Evolutionary conservation across 1,140 invertebrate species (phyloP), one percentile per base, ranked within the genome.

Genomic region (Trichonephila clavata): DNA sequence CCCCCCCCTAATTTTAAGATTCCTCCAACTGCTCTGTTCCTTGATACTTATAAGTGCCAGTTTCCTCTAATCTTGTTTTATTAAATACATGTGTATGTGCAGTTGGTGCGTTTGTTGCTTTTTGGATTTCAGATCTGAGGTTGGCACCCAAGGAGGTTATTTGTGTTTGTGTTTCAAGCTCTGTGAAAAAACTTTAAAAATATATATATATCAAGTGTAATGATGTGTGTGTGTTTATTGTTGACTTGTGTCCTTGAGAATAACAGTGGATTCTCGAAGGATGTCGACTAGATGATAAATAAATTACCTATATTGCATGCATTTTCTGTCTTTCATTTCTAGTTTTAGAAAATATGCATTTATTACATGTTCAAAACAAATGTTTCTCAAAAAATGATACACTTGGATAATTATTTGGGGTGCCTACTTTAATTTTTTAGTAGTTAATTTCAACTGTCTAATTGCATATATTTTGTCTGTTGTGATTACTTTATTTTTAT

Each of bases 221-320:
- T 32, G 57, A 27, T 93, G 43, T 93, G 59, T 87, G 84, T 86
- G 59, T 87, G 84, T 86, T 88, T 59, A 0, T n/a, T 81, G 61
- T 84, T 71, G 59, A 86, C 32, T 13, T 50, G 43, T 63, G 86
- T 87, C 86, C 92, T 77, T 32, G 24, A 61, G 59, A 32, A 93
- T 87, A 27, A 63, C 71, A 10, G 50, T 92, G 91, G 39, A 63
- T 86, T 50, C 84, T 27, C 27, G 32, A 87, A 88, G 84, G 83
- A 92, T 93, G 86, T 93, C n/a, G 86, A 87, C 68, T 88, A 86
- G 84, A 88, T 43, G 65, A 92, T 24, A 86, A 92, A 92, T 92
- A 92, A 92, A 92, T 86, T 83, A 86, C 63, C 91, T 90, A 59
- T 92, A 86, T 89, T 89, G 91, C 91, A 92, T 92, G 91, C 91